Base-by-base conservation (phyloP, 2,888 invertebrate genomes). In the Dryadula phaetusa region DNA sequence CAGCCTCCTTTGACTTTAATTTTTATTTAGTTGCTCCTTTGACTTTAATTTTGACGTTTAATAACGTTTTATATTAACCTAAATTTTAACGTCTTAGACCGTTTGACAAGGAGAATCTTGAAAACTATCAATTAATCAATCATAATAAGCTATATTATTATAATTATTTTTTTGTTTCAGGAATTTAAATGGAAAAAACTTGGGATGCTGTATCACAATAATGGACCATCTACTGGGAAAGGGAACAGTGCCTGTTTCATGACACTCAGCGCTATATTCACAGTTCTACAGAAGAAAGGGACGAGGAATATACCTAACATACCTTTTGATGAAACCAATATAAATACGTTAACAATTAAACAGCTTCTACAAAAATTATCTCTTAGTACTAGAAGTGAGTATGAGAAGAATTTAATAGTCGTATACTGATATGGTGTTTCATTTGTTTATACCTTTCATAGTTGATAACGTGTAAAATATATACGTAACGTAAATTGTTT, bases 211-310 rank as follows among this genome's bases (percentile, higher is more conserved):
- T 96, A 95, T 82, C 95, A 96, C 86, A 96, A 97, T 87, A 93
- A 95, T 78, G 94, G 94, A 32, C 87, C 93, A 14, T 85, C 92
- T 0, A 93, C 93, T 20, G 94, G 94, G 5, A 89, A 94, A 70
- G 96, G 97, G 7, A 95, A 96, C 84, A 96, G 97, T 58, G 94
- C 95, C 63, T 97, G 97, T 79, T 96, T 95, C 83, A 95, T 97
- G 80, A 95, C 95, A 4, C 88, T 97, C 75, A 95, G 95, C 66
- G 95, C 96, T 0, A 94, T 97, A 42, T 95, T 94, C 77, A 84
- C 87, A 0, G 91, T 90, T 0, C 79, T 93, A 20, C 84, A 85
- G 74, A 86, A 90, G 72, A 82, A 83, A 76, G 89, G 88, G 0
- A 88, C 94, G 28, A 94, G 94, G 37, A 87, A 90, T 56, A 92